Evolutionary conservation across 2,888 invertebrate species (phyloP), one percentile per base, ranked within the genome.

Genomic region (Phortica magna): DNA sequence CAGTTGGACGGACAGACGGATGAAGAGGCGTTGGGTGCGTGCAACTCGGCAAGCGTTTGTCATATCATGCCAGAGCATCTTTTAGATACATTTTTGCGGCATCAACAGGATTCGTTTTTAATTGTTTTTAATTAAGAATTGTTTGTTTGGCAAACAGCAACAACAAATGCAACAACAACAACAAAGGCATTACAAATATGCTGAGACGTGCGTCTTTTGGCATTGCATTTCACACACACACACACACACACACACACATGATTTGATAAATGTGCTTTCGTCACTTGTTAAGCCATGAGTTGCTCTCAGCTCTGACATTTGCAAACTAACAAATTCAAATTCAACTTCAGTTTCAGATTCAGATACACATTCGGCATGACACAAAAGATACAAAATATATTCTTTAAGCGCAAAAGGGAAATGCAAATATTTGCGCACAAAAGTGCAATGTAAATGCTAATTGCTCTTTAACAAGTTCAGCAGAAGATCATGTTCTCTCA

Each of bases 121-220:
- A 89, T 88, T 89, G 88, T 89, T 89, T 88, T 89, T 89, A 88
- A 88, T 88, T 88, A 89, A 84, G 84, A 82, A 81, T 81, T 86
- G 89, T 88, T 89, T 88, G 87, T 89, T 80, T 82, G 78, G 77
- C 81, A 88, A 89, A 86, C 81, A 83, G 76, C 42, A 67, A 31
- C 31, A 31, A 31, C 31, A 31, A 31, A 67, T 53, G 22, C 31
- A 31, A 31, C 31, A 55, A 14, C 17, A 43, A 31, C 77, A 76
- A 71, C 80, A 83, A 82, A 22, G 14, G 57, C 17, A 17, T 55
- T 55, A 17, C 55, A 55, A 55, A 55, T 55, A 55, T 55, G 55
- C 17, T 55, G 55, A 55, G 55, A 55, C 55, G 55, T 55, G 55
- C 55, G 12, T 55, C 14, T 55, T 55, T 55, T 55, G 0, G 17